Evolutionary conservation across 1,140 invertebrate species (phyloP).

Genomic region (Drepana arcuata): DNA sequence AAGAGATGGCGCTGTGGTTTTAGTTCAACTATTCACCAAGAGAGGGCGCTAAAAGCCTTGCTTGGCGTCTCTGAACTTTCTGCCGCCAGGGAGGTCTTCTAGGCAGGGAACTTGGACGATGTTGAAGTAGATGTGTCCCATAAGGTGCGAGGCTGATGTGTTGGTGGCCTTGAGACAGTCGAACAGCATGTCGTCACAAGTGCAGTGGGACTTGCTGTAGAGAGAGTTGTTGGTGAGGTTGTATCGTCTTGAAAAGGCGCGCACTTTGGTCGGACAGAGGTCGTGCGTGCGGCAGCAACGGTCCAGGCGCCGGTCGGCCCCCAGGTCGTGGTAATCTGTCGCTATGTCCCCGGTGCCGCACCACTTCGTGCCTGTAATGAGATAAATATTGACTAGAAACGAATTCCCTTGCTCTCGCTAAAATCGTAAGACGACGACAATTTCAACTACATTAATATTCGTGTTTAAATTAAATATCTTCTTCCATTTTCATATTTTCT

Average conservation of each 20-base stretch:
- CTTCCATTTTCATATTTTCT: too few relatives aligned
- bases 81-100: constrained; percentile 70
- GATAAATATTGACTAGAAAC: background rate
- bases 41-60: constrained; percentile 62
- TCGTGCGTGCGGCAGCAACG: constrained; percentile 90
- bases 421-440: too few relatives aligned
- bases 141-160: constrained; percentile 79
- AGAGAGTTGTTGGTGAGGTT: constrained; percentile 87
- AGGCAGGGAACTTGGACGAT: constrained; percentile 85
- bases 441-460: background rate
- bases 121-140: constrained; percentile 93
- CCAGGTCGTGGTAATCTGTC: constrained; percentile 86
- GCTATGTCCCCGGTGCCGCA: constrained; percentile 90
- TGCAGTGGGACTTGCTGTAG: constrained; percentile 92
- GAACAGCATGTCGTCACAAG: constrained; percentile 86
- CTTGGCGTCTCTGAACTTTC: constrained; percentile 57
- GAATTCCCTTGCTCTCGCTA: too few relatives aligned
- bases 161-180: constrained; percentile 84
- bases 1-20: constrained; percentile 43
- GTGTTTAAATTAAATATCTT: too few relatives aligned
- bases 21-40: constrained; percentile 30
- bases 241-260: constrained; percentile 81
- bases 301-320: constrained; percentile 80
- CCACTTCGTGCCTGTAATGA: constrained; percentile 86
- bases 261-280: constrained; percentile 81